These are phyloP conservation scores for Adelphocoris suturalis DNA, from an alignment of 2,888 invertebrate genomes.

Conservation along the genomic window DNA sequence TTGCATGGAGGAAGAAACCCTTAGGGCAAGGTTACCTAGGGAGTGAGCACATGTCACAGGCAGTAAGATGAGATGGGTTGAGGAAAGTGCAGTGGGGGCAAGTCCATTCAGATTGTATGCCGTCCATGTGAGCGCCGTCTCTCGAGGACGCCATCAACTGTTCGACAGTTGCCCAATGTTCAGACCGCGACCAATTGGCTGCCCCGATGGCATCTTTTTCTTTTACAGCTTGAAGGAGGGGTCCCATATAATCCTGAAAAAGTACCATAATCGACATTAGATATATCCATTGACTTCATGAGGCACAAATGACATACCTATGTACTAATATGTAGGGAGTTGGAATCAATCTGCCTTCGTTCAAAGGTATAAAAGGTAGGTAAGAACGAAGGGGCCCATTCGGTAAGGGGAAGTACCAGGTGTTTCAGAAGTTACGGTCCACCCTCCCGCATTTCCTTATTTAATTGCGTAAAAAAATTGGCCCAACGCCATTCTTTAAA, in stretches of 20 bases:
- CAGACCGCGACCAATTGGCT: slow-evolving; percentile 88
- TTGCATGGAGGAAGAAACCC: neutral
- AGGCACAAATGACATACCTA: too few species aligned
- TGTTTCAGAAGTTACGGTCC: too few species aligned
- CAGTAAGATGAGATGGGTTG: slow-evolving; percentile 86
- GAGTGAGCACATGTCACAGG: slow-evolving; percentile 96
- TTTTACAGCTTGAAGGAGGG: slow-evolving; percentile 88
- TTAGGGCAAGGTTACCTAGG: slow-evolving; percentile 82
- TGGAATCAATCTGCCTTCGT: too few species aligned
- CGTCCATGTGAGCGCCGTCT: slow-evolving; percentile 76
- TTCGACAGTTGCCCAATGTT: slow-evolving; percentile 92
- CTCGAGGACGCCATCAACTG: slow-evolving; percentile 85
- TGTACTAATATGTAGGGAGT: too few species aligned
- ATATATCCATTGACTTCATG: too few species aligned
- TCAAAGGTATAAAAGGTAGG: too few species aligned
- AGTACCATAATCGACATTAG: too few species aligned
- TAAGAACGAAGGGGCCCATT: too few species aligned
- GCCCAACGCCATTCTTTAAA: too few species aligned
- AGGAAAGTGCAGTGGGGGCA: slow-evolving; percentile 96
- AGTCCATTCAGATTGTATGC: slow-evolving; percentile 86
- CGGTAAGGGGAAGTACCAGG: too few species aligned
- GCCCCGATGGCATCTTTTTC: slow-evolving; percentile 86
- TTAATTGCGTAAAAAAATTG: too few species aligned
- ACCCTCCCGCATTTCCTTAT: too few species aligned
- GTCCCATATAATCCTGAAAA: slow-evolving; percentile 84